Percentiles rank a stretch among this genome's conserved stretches.
Evolutionary conservation across 2,113 vertebrate species (phyloP).

Genomic region (Nesospiza acunhae): DNA sequence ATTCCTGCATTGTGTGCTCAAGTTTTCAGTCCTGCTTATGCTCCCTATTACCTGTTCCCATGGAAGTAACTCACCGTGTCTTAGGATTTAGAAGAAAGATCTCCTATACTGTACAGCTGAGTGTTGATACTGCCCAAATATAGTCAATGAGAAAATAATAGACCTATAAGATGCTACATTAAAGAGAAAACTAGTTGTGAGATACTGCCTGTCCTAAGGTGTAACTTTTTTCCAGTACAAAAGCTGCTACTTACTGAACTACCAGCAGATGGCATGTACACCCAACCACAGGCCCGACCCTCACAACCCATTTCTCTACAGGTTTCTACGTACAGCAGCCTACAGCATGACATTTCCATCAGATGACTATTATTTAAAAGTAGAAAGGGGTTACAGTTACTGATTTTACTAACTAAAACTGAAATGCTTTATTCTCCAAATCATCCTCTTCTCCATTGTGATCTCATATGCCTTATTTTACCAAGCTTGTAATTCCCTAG

Average conservation of each 20-base stretch:
- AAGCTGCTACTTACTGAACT: neutral
- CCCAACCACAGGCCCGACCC: neutral
- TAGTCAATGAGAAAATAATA: neutral
- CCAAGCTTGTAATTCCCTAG: neutral
- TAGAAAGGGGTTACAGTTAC: neutral
- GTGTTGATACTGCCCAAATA: neutral
- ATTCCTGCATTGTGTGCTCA: neutral
- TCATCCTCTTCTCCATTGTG: neutral
- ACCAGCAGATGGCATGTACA: neutral
- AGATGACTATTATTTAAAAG: rapidly evolving
- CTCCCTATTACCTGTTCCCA: neutral
- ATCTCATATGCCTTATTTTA: neutral
- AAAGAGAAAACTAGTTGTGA: neutral
- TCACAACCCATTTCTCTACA: neutral
- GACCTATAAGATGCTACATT: neutral
- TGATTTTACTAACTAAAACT: neutral
- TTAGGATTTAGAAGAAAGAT: neutral
- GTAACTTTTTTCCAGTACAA: neutral
- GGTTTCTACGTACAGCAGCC: neutral
- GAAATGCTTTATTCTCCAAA: neutral
- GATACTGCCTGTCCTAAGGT: neutral
- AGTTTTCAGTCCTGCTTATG: neutral
- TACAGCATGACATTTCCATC: neutral
- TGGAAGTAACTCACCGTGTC: neutral
- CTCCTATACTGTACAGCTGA: neutral